These are phyloP conservation scores for Habroteleia sp. DNA, from an alignment of 2,888 invertebrate species.

Conservation along the genomic window DNA sequence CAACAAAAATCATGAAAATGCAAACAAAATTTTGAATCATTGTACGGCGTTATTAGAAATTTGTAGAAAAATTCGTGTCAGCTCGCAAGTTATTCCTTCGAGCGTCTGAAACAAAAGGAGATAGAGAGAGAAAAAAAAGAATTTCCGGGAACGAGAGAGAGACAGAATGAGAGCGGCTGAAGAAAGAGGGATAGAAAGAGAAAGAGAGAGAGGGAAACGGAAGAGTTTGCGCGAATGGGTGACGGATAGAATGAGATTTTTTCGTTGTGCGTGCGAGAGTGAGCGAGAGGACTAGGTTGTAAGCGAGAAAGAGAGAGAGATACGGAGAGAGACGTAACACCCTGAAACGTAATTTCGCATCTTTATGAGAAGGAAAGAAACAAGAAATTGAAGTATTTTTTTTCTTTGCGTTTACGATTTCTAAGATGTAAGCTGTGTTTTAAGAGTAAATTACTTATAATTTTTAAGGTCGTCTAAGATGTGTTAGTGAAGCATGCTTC, in stretches of 20 bases:
- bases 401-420: slow-evolving; percentile 70
- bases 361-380: slow-evolving; percentile 48
- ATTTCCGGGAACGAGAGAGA: background rate
- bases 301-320: slow-evolving; percentile 22
- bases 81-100: slow-evolving; percentile 58
- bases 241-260: slow-evolving; percentile 14
- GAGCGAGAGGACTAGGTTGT: too few species aligned
- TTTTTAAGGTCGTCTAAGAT: slow-evolving; percentile 80
- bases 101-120: slow-evolving; percentile 42
- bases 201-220: background rate
- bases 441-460: slow-evolving; percentile 79
- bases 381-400: slow-evolving; percentile 73
- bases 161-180: slow-evolving; percentile 3
- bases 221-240: slow-evolving; percentile 5
- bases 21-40: too few species aligned
- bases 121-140: background rate
- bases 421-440: slow-evolving; percentile 75
- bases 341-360: slow-evolving; percentile 59
- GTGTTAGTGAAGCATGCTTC: slow-evolving; percentile 81
- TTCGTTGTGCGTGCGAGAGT: slow-evolving; percentile 21
- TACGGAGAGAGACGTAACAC: slow-evolving; percentile 48
- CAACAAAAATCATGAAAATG: too few species aligned
- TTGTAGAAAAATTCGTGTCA: slow-evolving; percentile 39
- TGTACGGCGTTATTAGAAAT: slow-evolving; percentile 39
- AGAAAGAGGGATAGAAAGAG: slow-evolving; percentile 2